These are phyloP conservation scores for Pseudococcus viburni DNA, from an alignment of 2,888 invertebrate genomes.

Conservation along the genomic window DNA sequence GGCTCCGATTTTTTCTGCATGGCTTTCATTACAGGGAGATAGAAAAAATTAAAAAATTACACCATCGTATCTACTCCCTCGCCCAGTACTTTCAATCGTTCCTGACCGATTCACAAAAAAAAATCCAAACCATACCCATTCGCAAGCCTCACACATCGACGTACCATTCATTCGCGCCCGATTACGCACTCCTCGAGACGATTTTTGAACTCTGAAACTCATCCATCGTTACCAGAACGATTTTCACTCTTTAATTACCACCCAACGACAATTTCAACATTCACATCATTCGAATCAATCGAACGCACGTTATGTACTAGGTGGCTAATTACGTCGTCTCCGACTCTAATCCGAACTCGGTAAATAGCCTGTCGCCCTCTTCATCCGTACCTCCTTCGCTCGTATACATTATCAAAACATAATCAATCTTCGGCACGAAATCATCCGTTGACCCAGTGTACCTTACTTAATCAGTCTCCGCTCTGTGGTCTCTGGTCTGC, in stretches of 20 bases:
- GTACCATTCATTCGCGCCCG: too few species aligned
- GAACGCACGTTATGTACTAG: conserved; percentile 8
- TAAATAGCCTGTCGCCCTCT: not conserved
- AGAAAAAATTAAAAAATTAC: too few species aligned
- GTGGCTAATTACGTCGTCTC: conserved; percentile 9
- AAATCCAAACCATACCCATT: too few species aligned
- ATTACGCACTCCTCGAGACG: too few species aligned
- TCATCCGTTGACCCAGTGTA: conserved; percentile 21
- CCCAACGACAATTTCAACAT: conserved; percentile 18
- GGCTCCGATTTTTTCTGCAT: too few species aligned
- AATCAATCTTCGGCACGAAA: conserved; percentile 22
- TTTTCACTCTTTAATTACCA: not conserved
- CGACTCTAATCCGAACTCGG: not conserved
- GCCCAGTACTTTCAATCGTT: too few species aligned
- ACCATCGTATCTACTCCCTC: too few species aligned
- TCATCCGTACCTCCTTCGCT: not conserved
- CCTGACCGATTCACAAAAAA: too few species aligned
- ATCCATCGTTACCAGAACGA: not conserved
- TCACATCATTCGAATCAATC: conserved; percentile 18
- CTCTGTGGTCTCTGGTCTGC: not conserved
- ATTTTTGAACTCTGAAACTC: too few species aligned
- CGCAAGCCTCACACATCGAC: too few species aligned
- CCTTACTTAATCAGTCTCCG: conserved; percentile 17
- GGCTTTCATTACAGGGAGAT: too few species aligned
- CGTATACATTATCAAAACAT: conserved; percentile 11